A percentile compares a stretch with the other conserved stretches of the same genome.
Evolutionary conservation across 2,113 vertebrate species (phyloP).

Genomic region (Stomatorhinus ivindoensis): DNA sequence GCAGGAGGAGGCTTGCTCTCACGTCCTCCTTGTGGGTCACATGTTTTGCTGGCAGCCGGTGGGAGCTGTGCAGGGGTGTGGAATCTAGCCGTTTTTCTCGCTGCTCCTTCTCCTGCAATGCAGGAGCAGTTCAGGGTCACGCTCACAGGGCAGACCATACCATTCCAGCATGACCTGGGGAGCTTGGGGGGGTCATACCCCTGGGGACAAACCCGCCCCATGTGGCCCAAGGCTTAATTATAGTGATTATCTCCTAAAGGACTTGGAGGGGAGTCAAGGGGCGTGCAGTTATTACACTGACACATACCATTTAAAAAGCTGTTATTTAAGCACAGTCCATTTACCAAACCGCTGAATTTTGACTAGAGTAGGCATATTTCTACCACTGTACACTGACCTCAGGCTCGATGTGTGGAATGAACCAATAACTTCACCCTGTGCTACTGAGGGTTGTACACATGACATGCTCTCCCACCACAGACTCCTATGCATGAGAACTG

Average conservation of each 20-base stretch:
- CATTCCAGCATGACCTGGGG: not conserved
- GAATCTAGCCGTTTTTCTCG: constrained; percentile 71
- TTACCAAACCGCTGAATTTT: not conserved
- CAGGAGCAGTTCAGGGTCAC: not conserved
- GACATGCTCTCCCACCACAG: not conserved
- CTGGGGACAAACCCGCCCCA: not conserved
- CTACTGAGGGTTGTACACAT: not conserved
- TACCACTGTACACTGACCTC: not conserved
- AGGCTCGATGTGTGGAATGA: not conserved
- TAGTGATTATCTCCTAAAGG: not conserved
- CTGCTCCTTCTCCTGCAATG: constrained; percentile 70
- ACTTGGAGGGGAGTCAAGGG: not conserved
- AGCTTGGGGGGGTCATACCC: not conserved
- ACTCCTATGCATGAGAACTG: not conserved
- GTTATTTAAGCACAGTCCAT: not conserved
- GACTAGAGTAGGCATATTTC: not conserved
- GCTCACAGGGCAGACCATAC: not conserved
- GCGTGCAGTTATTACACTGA: not conserved
- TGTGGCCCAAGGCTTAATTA: not conserved
- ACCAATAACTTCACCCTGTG: not conserved
- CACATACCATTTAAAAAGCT: not conserved
- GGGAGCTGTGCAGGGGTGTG: constrained; percentile 61
- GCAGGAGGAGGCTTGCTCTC: constrained; percentile 13
- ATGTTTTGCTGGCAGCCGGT: constrained; percentile 61
- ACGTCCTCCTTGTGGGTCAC: constrained; percentile 63